These are phyloP conservation scores for Dicyrtoma fusca DNA, from an alignment of 2,888 invertebrate genomes.

Conservation along the genomic window DNA sequence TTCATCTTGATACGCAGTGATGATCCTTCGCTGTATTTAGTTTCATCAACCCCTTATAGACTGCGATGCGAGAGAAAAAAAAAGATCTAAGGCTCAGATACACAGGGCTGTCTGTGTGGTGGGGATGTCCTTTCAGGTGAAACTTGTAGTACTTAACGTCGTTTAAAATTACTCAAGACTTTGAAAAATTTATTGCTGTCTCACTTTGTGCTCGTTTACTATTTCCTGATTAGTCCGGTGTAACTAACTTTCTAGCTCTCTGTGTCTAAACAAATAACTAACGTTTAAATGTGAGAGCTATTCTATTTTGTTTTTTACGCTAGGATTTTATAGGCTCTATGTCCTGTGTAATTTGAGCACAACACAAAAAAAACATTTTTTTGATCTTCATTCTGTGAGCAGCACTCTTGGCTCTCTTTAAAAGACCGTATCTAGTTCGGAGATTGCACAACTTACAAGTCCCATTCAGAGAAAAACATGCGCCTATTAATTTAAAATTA, in stretches of 20 bases:
- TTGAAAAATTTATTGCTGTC: slow-evolving; percentile 32
- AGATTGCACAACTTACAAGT: neutral
- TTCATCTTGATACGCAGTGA: slow-evolving; percentile 17
- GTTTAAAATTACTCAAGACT: slow-evolving; percentile 31
- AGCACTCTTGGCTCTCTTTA: too few species aligned
- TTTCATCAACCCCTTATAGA: slow-evolving; percentile 2
- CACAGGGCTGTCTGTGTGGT: slow-evolving; percentile 20
- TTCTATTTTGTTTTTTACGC: neutral
- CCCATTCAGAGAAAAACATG: slow-evolving; percentile 12
- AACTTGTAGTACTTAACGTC: slow-evolving; percentile 33
- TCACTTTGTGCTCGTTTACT: slow-evolving; percentile 29
- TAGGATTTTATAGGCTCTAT: neutral
- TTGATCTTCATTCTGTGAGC: too few species aligned
- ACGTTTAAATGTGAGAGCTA: too few species aligned
- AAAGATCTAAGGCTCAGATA: slow-evolving; percentile 20
- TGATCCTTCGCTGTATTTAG: neutral
- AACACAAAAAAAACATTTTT: too few species aligned
- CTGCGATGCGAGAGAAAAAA: neutral
- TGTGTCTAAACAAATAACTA: neutral
- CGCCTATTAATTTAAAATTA: slow-evolving; percentile 31
- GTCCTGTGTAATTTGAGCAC: neutral
- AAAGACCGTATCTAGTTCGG: neutral
- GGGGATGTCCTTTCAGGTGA: slow-evolving; percentile 29
- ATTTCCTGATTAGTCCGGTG: slow-evolving; percentile 28
- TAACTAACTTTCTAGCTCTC: neutral